A percentile compares a stretch with the other conserved stretches of the same genome.
phyloP scores from a whole-genome alignment of 2,797 vertebrate genomes.

The Vespertilio murinus region DNA sequence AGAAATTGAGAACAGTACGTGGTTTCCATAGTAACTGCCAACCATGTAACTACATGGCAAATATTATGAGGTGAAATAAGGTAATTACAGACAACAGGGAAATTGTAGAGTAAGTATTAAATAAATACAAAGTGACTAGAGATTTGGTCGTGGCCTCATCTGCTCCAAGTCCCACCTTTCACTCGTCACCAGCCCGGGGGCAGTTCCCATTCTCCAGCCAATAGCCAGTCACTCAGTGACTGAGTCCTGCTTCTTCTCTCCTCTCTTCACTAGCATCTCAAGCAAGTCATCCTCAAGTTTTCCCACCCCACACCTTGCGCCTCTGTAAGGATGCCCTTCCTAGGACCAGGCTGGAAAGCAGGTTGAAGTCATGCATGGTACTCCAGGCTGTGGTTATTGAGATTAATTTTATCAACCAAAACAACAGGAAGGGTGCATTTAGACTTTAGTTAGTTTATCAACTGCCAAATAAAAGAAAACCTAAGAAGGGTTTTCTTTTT shows the following conservation, averaged over 20 bases:
- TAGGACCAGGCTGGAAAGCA: not conserved
- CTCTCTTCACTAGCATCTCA: not conserved
- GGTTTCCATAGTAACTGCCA: constrained; percentile 69
- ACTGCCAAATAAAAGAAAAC: not conserved
- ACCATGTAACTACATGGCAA: constrained; percentile 29
- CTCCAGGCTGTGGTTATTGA: not conserved
- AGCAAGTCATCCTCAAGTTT: not conserved
- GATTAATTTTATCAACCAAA: not conserved
- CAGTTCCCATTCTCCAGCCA: not conserved
- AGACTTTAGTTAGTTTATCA: not conserved
- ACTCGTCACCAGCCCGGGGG: not conserved
- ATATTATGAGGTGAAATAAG: constrained; percentile 48
- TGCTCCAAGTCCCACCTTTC: not conserved
- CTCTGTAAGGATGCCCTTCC: not conserved
- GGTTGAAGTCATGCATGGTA: not conserved
- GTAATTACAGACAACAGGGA: constrained; percentile 71
- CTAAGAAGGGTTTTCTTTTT: not conserved
- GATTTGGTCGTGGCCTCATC: not conserved
- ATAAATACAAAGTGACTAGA: constrained; percentile 23
- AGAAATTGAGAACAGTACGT: constrained; percentile 41
- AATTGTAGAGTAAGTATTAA: constrained; percentile 68
- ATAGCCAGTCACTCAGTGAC: not conserved
- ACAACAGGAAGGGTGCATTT: not conserved
- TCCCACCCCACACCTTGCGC: not conserved
- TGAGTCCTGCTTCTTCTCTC: not conserved